phyloP scores from a whole-genome alignment of 2,113 vertebrate genomes.

The Mionectes macconnelli region DNA sequence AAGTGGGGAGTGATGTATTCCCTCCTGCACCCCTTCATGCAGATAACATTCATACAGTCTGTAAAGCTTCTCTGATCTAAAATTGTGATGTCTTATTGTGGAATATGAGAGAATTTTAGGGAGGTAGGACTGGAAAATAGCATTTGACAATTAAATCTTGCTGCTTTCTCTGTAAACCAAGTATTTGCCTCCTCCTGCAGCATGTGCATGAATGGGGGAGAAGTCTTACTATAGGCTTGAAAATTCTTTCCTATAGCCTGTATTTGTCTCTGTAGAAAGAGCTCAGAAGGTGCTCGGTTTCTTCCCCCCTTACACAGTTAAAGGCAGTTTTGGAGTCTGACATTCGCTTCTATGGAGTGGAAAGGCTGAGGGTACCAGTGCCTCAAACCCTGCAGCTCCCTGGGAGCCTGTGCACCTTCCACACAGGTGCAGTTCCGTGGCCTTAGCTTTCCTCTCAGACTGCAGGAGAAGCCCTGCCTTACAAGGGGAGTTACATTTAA shows the following conservation, averaged over 20 bases:
- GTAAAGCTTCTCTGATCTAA: background rate
- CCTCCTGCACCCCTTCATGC: background rate
- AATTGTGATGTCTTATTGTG: background rate
- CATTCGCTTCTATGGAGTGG: accelerated
- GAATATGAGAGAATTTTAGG: background rate
- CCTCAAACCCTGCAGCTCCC: background rate
- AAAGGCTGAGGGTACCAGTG: background rate
- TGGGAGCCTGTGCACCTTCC: background rate
- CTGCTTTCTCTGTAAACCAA: background rate
- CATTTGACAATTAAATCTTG: accelerated
- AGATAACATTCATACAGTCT: background rate
- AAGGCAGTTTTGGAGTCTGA: background rate
- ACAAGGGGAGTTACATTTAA: background rate
- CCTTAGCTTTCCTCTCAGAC: background rate
- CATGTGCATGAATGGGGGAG: background rate
- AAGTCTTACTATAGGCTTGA: background rate
- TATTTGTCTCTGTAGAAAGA: background rate
- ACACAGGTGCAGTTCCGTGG: background rate
- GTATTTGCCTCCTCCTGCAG: background rate
- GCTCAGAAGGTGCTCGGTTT: accelerated
- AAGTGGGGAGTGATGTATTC: background rate
- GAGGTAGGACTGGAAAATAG: background rate
- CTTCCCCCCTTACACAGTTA: background rate
- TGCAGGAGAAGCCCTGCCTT: background rate
- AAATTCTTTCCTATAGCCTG: background rate